Evolutionary conservation across 2,888 invertebrate genomes (phyloP).

Genomic region (Campoplex capitator): DNA sequence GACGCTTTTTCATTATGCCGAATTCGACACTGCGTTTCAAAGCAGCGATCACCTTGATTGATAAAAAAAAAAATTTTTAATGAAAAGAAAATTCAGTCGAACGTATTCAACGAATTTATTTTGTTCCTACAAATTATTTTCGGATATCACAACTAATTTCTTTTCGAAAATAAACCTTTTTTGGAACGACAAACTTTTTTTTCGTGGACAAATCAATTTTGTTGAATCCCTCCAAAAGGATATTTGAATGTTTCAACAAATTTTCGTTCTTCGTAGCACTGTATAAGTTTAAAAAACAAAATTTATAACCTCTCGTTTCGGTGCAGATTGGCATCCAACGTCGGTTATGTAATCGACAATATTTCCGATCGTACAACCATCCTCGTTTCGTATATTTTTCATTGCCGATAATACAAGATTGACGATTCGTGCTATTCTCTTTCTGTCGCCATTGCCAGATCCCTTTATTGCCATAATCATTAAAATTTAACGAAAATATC

Average conservation of each 20-base stretch:
- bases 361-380: constrained; percentile 73
- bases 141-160: too few relatives aligned
- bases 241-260: too few relatives aligned
- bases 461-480: constrained; percentile 56
- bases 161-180: too few relatives aligned
- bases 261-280: too few relatives aligned
- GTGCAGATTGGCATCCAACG: constrained; percentile 66
- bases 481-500: background rate
- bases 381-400: constrained; percentile 70
- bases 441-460: constrained; percentile 54
- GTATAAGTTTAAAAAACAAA: background rate
- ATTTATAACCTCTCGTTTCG: constrained; percentile 73
- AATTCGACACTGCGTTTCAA: constrained; percentile 75
- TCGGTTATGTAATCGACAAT: constrained; percentile 73
- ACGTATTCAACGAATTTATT: background rate
- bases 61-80: background rate
- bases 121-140: too few relatives aligned
- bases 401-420: constrained; percentile 72
- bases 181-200: too few relatives aligned
- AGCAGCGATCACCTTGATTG: constrained; percentile 71
- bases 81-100: background rate
- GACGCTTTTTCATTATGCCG: constrained; percentile 72
- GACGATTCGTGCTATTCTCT: constrained; percentile 67
- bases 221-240: too few relatives aligned
- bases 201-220: too few relatives aligned